Percentiles rank a stretch among this genome's conserved stretches.
Conservation (phyloP, 2,113 vertebrate genomes). For the Taxidea taxus region DNA sequence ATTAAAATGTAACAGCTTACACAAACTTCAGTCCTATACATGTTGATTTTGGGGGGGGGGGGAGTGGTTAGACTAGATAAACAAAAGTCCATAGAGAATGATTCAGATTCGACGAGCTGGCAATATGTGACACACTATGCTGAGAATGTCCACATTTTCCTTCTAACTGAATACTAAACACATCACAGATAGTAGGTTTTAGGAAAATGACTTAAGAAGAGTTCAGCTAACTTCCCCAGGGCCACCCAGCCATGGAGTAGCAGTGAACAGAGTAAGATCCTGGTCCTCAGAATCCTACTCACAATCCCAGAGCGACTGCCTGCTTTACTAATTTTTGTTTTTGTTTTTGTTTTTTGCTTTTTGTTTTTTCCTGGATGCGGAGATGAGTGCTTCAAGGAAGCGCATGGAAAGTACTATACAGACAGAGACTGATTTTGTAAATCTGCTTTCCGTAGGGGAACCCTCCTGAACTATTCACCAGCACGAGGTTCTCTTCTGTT, state of each 20-base stretch:
- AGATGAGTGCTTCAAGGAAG: background rate
- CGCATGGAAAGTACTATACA: background rate
- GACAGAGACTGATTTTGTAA: background rate
- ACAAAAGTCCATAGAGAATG: background rate
- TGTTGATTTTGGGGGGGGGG: background rate
- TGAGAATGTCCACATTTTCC: background rate
- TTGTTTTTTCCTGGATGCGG: background rate
- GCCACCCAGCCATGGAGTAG: background rate
- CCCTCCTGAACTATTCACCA: background rate
- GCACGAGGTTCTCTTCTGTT: background rate
- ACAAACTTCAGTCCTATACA: background rate
- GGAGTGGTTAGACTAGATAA: background rate
- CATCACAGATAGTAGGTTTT: background rate
- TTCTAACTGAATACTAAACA: background rate
- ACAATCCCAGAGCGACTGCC: too few species aligned
- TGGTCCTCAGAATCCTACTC: too few species aligned
- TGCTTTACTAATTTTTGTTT: background rate
- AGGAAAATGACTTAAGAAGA: background rate
- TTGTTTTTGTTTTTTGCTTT: background rate
- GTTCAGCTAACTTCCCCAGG: background rate
- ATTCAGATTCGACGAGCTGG: background rate
- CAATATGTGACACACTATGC: background rate
- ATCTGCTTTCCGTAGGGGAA: background rate
- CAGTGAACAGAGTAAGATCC: background rate
- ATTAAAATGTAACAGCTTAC: background rate